Evolutionary conservation across 2,888 invertebrate species (phyloP).

Genomic region (Saturnia japonica): DNA sequence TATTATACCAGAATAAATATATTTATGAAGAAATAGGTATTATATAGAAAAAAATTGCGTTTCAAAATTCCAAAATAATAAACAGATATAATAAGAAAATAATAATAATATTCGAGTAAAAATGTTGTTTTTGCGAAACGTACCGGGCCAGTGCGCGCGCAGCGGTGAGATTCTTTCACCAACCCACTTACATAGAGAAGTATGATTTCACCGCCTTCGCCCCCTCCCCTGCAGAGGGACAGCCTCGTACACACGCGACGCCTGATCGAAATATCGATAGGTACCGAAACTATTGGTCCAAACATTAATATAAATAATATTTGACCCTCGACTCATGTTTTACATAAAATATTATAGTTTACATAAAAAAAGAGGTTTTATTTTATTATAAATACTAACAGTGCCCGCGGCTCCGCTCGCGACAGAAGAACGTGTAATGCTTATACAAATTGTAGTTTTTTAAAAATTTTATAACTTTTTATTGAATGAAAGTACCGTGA

Average conservation of each 20-base stretch:
- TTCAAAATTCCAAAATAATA: neutral
- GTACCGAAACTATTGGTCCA: neutral
- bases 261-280: no score
- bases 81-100: neutral
- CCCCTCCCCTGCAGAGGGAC: neutral
- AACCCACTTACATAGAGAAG: conserved; percentile 75
- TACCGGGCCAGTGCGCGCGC: conserved; percentile 40
- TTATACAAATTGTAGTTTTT: no score
- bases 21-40: no score
- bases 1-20: no score
- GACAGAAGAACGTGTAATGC: no score
- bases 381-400: no score
- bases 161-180: conserved; percentile 77
- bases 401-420: no score
- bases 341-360: neutral
- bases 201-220: conserved; percentile 64
- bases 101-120: neutral
- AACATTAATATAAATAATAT: neutral
- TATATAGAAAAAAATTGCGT: no score
- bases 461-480: no score
- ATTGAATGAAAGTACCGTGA: no score
- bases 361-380: no score
- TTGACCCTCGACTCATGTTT: neutral
- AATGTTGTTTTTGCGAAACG: conserved; percentile 43
- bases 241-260: neutral